Evolutionary conservation across 1,140 invertebrate genomes (phyloP).

Genomic region (Drosophila nasuta): DNA sequence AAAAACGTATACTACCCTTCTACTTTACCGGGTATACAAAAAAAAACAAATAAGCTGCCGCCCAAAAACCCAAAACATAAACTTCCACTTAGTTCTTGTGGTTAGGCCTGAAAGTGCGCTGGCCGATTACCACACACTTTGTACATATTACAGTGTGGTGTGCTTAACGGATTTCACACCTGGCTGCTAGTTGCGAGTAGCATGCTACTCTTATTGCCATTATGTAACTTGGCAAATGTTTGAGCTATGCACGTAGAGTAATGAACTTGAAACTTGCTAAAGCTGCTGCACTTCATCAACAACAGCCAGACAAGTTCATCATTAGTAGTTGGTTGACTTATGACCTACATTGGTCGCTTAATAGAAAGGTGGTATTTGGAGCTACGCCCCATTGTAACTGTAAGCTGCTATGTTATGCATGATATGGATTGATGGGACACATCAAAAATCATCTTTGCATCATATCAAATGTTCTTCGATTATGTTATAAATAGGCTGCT

Average conservation of each 20-base stretch:
- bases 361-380: slow-evolving; percentile 10
- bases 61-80: not conserved
- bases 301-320: not conserved
- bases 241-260: slow-evolving; percentile 42
- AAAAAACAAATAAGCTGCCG: slow-evolving; percentile 26
- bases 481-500: slow-evolving; percentile 22
- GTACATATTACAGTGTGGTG: not conserved
- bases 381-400: slow-evolving; percentile 27
- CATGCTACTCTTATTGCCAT: slow-evolving; percentile 31
- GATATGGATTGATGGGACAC: slow-evolving; percentile 14
- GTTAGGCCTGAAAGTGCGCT: slow-evolving; percentile 28
- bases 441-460: slow-evolving; percentile 23
- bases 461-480: slow-evolving; percentile 30
- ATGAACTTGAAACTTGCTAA: slow-evolving; percentile 59
- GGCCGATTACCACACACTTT: slow-evolving; percentile 28
- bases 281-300: slow-evolving; percentile 5
- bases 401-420: slow-evolving; percentile 16
- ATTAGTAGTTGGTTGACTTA: slow-evolving; percentile 26
- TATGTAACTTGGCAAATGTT: slow-evolving; percentile 64
- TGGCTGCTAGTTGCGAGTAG: slow-evolving; percentile 47
- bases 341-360: slow-evolving; percentile 28
- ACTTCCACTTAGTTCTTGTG: slow-evolving; percentile 9
- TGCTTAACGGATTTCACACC: slow-evolving; percentile 75
- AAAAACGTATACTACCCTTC: no score
- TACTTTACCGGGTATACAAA: no score